Conservation (phyloP, 2,113 vertebrate species). For the Chionodraco myersi region DNA sequence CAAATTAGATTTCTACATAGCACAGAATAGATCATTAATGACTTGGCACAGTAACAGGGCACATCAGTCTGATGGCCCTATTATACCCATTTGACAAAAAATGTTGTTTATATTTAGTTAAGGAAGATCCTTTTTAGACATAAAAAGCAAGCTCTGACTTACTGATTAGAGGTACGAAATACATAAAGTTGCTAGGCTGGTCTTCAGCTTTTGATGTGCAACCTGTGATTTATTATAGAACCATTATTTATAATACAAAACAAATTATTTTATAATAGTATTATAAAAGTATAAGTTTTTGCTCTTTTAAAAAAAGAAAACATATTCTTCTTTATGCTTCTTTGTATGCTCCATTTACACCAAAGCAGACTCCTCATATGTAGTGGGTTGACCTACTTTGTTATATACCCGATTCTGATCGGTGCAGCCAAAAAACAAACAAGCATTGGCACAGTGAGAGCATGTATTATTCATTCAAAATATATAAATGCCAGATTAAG, state of each 20-base stretch:
- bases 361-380: no score
- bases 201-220: slow-evolving; percentile 12
- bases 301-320: no score
- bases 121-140: background rate
- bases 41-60: slow-evolving; percentile 28
- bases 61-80: slow-evolving; percentile 22
- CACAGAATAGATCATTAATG: slow-evolving; percentile 52
- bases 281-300: no score
- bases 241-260: no score
- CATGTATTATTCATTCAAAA: background rate
- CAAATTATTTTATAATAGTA: no score
- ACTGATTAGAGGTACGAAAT: background rate
- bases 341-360: no score
- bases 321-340: no score
- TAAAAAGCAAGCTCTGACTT: background rate
- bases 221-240: background rate
- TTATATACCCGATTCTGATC: no score
- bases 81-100: slow-evolving; percentile 20
- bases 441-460: background rate
- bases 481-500: background rate
- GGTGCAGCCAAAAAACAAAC: background rate
- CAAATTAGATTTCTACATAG: slow-evolving; percentile 60
- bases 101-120: background rate
- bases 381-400: no score
- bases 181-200: background rate